Evolutionary conservation across 2,888 invertebrate genomes (phyloP).

Genomic region (Pyrochroa serraticornis): DNA sequence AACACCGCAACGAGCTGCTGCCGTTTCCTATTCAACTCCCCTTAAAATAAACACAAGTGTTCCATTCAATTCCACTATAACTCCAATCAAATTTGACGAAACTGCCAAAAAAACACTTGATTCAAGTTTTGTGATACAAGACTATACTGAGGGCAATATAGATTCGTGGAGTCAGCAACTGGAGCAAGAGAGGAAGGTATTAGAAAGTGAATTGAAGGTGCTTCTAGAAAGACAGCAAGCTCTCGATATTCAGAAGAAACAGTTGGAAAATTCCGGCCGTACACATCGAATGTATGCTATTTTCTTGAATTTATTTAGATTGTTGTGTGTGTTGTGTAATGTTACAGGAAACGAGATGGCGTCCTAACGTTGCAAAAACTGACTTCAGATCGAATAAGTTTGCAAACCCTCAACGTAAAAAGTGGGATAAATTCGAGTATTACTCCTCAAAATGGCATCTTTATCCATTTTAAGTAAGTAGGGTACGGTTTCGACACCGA

Average conservation of each 20-base stretch:
- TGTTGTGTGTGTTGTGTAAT: not conserved
- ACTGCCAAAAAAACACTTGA: not conserved
- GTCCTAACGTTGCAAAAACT: conserved; percentile 41
- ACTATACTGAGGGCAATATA: conserved; percentile 32
- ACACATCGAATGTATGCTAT: conserved; percentile 17
- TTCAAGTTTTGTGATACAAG: conserved; percentile 14
- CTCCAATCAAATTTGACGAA: conserved; percentile 11
- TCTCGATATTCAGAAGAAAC: conserved; percentile 20
- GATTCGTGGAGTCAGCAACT: conserved; percentile 36
- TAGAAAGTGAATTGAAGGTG: conserved; percentile 44
- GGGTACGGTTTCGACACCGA: no score
- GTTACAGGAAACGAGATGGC: conserved; percentile 43
- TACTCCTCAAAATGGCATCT: conserved; percentile 51
- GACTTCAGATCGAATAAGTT: conserved; percentile 31
- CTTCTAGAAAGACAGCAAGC: conserved; percentile 31
- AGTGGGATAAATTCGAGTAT: conserved; percentile 37
- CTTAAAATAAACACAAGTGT: not conserved
- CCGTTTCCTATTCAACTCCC: not conserved
- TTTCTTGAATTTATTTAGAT: conserved; percentile 7
- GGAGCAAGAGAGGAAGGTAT: conserved; percentile 38
- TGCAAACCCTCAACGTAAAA: conserved; percentile 32
- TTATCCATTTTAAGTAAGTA: conserved; percentile 50
- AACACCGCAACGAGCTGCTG: no score
- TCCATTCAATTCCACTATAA: conserved; percentile 23
- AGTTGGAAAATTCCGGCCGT: conserved; percentile 18